A percentile compares a stretch with the other conserved stretches of the same genome.
These are phyloP conservation scores for Cristatella mucedo DNA, from an alignment of 2,888 invertebrate genomes.

Conservation along the genomic window DNA sequence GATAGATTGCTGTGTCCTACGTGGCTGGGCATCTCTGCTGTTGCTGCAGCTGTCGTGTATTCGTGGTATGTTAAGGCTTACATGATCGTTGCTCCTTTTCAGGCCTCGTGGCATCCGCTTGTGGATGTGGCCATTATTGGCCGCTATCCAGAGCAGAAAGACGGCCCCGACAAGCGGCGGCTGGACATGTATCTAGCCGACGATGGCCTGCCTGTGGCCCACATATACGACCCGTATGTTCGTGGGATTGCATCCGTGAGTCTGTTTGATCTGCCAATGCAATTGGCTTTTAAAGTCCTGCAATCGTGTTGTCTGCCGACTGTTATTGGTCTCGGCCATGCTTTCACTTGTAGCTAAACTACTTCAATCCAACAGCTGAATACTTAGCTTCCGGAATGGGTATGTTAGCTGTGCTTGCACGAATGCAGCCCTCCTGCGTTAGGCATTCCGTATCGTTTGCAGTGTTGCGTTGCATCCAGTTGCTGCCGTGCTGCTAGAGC, in stretches of 20 bases:
- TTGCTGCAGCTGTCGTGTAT: too few species aligned
- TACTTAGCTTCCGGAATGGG: conserved; percentile 29
- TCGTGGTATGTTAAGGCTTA: neutral
- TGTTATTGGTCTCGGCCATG: neutral
- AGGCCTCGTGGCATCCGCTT: conserved; percentile 40
- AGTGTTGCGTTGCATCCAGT: too few species aligned
- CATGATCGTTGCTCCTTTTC: conserved; percentile 11
- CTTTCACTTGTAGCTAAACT: conserved; percentile 24
- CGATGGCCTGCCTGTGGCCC: conserved; percentile 22
- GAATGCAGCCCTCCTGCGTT: too few species aligned
- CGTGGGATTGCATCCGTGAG: conserved; percentile 22
- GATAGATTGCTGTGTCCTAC: too few species aligned
- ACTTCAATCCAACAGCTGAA: conserved; percentile 31
- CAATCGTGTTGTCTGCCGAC: too few species aligned
- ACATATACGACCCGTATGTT: conserved; percentile 20
- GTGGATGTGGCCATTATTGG: conserved; percentile 38
- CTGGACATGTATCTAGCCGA: conserved; percentile 36
- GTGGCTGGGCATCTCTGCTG: too few species aligned
- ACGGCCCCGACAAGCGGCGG: conserved; percentile 24
- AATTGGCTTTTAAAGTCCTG: too few species aligned
- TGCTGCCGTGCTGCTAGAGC: too few species aligned
- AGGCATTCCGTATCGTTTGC: too few species aligned
- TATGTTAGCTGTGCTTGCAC: too few species aligned
- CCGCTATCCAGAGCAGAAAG: conserved; percentile 36
- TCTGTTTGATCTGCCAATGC: conserved; percentile 6